phyloP scores from a whole-genome alignment of 2,888 invertebrate genomes.

The Hecatera dysodea region DNA sequence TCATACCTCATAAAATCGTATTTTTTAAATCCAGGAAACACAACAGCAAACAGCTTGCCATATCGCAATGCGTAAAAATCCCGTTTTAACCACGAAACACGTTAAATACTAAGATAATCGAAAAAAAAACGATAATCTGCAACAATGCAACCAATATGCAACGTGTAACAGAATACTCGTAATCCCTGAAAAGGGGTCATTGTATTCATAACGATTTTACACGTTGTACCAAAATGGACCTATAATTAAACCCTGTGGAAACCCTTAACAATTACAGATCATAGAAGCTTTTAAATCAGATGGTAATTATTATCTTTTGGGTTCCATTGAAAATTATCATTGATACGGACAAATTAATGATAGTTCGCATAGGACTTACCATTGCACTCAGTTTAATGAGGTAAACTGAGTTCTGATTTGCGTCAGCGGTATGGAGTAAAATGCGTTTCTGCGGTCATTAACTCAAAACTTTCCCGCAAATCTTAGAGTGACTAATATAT shows the following conservation, averaged over 20 bases:
- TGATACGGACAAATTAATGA: neutral
- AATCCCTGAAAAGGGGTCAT: too few species aligned
- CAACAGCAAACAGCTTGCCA: slow-evolving; percentile 27
- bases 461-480: neutral
- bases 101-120: neutral
- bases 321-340: neutral
- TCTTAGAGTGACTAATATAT: neutral
- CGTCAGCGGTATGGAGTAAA: slow-evolving; percentile 8
- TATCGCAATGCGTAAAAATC: neutral
- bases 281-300: neutral
- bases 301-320: slow-evolving; percentile 1
- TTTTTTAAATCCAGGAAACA: too few species aligned
- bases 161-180: too few species aligned
- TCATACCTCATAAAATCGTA: too few species aligned
- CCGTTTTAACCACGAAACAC: neutral
- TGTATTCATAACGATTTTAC: too few species aligned
- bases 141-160: neutral
- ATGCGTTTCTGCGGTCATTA: neutral
- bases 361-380: neutral
- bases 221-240: neutral
- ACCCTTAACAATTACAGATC: neutral
- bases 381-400: neutral
- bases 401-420: too few species aligned
- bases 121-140: neutral
- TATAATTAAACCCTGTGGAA: slow-evolving; percentile 6